Conservation (phyloP, 2,888 invertebrate species). For the Zhuqinia jingwanae region DNA sequence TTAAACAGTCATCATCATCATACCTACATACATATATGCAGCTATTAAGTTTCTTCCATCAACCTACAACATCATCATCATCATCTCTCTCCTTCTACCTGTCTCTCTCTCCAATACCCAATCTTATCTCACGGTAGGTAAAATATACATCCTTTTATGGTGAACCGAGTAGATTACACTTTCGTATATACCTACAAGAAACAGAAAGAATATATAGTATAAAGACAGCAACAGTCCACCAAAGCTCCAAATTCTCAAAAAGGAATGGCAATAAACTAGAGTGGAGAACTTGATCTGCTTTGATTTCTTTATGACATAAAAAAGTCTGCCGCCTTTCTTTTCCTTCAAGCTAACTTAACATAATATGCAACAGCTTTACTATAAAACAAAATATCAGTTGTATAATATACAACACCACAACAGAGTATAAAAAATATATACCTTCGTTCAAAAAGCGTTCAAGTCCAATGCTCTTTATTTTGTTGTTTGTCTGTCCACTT, state of each 20-base stretch:
- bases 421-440: not conserved
- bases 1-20: constrained; percentile 2
- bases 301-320: constrained; percentile 71
- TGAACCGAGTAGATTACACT: constrained; percentile 45
- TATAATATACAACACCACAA: not conserved
- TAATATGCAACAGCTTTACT: no score
- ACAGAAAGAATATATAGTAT: constrained; percentile 12
- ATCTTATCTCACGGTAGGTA: constrained; percentile 63
- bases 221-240: constrained; percentile 19
- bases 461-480: constrained; percentile 18
- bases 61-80: not conserved
- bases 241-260: constrained; percentile 70
- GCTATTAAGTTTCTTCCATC: constrained; percentile 16
- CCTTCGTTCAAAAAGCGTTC: not conserved
- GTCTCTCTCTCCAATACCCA: not conserved
- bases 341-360: constrained; percentile 32
- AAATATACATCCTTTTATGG: constrained; percentile 69
- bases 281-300: constrained; percentile 73
- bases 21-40: not conserved
- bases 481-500: constrained; percentile 23
- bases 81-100: not conserved
- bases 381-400: not conserved
- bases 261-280: constrained; percentile 73
- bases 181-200: not conserved
- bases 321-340: constrained; percentile 57